Conservation (phyloP, 2,797 vertebrate species). For the Clamator glandarius region DNA sequence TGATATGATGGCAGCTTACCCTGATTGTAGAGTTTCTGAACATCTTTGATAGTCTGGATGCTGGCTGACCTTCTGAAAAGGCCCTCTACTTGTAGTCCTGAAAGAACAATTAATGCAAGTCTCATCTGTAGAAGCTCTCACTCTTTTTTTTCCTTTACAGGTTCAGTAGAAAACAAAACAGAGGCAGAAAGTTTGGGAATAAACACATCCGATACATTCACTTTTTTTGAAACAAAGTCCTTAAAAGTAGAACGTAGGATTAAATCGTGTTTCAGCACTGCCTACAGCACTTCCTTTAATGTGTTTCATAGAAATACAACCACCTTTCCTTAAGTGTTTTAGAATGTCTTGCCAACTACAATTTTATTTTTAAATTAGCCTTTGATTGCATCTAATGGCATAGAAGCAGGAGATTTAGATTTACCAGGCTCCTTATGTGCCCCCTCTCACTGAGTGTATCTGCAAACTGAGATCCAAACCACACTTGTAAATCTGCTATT, state of each 20-base stretch:
- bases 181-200: neutral
- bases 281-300: neutral
- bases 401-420: neutral
- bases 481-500: neutral
- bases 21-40: slow-evolving; percentile 87
- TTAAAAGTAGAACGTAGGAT: neutral
- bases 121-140: neutral
- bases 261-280: neutral
- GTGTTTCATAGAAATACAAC: neutral
- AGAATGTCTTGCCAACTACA: neutral
- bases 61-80: slow-evolving; percentile 87
- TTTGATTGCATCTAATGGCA: neutral
- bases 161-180: neutral
- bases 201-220: neutral
- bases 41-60: slow-evolving; percentile 82
- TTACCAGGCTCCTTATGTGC: neutral
- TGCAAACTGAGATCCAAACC: neutral
- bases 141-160: neutral
- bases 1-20: slow-evolving; percentile 70
- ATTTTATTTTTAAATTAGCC: neutral
- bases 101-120: neutral
- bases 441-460: neutral
- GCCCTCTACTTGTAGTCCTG: slow-evolving; percentile 84
- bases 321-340: neutral
- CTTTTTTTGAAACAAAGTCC: neutral